Evolutionary conservation across 2,113 vertebrate species (phyloP), one percentile per base, ranked within the genome.

Genomic region (Castor canadensis): DNA sequence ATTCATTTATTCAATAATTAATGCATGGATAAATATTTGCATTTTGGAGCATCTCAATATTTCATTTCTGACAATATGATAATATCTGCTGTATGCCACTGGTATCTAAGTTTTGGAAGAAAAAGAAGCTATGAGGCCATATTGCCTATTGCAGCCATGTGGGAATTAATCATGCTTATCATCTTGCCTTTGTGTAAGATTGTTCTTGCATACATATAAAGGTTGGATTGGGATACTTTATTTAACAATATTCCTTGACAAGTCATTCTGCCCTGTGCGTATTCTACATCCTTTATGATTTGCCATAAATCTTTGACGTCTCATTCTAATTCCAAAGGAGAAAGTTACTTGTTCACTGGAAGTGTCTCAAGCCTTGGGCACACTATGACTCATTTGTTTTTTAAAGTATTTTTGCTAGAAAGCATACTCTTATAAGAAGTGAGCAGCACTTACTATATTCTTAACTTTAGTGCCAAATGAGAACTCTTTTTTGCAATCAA

Each of bases 361-460:
- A 76, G 9, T 6, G 10, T 79, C 43, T 64, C 69, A 92, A 94
- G 24, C 10, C 12, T 93, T 64, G 26, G 67, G 38, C 58, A 86
- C 13, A 52, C 15, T 58, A 38, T 52, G 64, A 56, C 45, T 87
- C 28, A 58, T 54, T 80, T 92, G 54, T 26, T 35, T 87, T 93
- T 58, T 67, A 77, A 82, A 83, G 8, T 66, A 28, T 89, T 69
- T 89, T 93, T 24, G 35, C 28, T 94, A 93, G 80, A 95, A 97
- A 96, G 67, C 73, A 52, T 17, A 75, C 35, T 62, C 19, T 52
- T 56, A 69, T 0, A 45, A 72, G 32, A 85, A 93, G 28, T 67
- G 38, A 87, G 58, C 24, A 75, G 62, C 80, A n/a, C 24, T 87
- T 49, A 52, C 40, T 77, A 5, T 79, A 16, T 73, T 76, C 54